Conservation (phyloP, 2,888 invertebrate species). For the Drosophila prolongata region DNA sequence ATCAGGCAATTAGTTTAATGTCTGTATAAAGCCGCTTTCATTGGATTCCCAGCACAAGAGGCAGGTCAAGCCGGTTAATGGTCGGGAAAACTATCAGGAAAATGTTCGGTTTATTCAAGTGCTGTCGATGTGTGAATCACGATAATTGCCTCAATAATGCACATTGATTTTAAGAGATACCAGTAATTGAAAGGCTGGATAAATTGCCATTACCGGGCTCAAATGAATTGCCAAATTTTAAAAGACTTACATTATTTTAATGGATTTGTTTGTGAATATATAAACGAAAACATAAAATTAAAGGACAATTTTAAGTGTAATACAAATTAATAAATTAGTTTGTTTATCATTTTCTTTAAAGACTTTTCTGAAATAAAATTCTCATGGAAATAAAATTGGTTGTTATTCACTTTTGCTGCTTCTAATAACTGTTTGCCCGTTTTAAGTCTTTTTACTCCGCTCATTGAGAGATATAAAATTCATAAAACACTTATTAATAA, state of each 20-base stretch:
- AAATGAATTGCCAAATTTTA: background rate
- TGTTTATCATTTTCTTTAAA: too few species aligned
- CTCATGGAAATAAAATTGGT: too few species aligned
- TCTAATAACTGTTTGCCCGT: background rate
- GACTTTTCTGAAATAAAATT: too few species aligned
- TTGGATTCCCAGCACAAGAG: constrained; percentile 15
- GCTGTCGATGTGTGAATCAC: constrained; percentile 5
- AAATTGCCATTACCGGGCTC: background rate
- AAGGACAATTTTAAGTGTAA: too few species aligned
- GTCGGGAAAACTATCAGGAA: constrained; percentile 4
- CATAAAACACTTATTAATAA: constrained; percentile 8
- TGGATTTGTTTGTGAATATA: too few species aligned
- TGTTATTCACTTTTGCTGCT: too few species aligned
- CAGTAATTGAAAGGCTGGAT: background rate
- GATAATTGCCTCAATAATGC: constrained; percentile 1
- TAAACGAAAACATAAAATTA: too few species aligned
- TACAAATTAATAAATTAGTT: too few species aligned
- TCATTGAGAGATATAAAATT: background rate
- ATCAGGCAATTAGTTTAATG: constrained; percentile 58
- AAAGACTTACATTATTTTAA: too few species aligned
- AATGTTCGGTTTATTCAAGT: background rate
- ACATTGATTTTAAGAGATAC: background rate
- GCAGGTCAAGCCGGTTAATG: constrained; percentile 8
- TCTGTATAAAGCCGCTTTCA: constrained; percentile 26
- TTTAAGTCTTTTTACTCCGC: background rate